Percentiles rank a stretch among this genome's conserved stretches.
Conservation (phyloP, 2,113 vertebrate genomes). For the Neopipo cinnamomea region DNA sequence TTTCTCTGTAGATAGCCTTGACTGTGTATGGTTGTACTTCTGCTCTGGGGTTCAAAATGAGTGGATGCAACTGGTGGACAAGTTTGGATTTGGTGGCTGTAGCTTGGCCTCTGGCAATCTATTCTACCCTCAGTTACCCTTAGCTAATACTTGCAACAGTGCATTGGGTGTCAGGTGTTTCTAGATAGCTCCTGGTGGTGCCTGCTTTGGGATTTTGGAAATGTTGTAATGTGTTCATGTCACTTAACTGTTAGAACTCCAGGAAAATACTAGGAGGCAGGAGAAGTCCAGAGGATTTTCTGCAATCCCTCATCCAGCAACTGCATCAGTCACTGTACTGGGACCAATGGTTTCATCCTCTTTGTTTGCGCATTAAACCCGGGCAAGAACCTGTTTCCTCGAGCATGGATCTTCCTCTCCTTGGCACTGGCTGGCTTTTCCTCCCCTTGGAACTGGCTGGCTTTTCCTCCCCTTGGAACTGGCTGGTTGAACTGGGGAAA, state of each 20-base stretch:
- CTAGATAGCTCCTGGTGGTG: not conserved
- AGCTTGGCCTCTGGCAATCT: not conserved
- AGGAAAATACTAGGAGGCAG: not conserved
- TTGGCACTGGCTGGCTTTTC: not conserved
- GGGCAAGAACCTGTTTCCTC: not conserved
- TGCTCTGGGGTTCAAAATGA: not conserved
- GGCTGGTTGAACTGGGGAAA: not conserved
- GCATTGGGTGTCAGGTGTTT: rapidly evolving
- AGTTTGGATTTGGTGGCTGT: not conserved
- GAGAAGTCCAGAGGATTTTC: not conserved
- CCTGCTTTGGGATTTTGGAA: not conserved
- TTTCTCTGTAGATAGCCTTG: not conserved
- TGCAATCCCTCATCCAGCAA: not conserved
- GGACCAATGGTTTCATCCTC: not conserved
- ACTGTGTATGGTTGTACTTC: not conserved
- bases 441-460: not conserved
- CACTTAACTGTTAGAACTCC: not conserved
- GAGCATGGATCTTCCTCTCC: not conserved
- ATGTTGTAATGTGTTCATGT: not conserved
- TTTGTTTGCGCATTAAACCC: not conserved
- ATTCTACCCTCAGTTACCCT: not conserved
- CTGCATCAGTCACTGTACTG: not conserved
- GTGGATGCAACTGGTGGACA: too few species aligned
- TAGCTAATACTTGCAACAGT: not conserved
- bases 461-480: too few species aligned